phyloP scores from a whole-genome alignment of 2,888 invertebrate species.

The Brassicogethes aeneus region DNA sequence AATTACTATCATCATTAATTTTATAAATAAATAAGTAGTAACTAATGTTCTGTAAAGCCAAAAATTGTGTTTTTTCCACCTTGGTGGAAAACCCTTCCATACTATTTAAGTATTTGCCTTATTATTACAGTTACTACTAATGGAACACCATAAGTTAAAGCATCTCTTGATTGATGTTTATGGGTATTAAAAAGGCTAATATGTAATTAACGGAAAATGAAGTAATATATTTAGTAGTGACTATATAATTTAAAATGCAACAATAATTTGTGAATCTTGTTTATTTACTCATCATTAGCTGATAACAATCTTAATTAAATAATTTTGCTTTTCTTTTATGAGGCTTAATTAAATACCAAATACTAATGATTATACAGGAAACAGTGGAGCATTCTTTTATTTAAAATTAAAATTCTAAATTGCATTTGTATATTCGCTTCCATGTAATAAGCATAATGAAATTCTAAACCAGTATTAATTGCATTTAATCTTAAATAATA shows the following conservation, averaged over 20 bases:
- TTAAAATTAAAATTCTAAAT: too few species aligned
- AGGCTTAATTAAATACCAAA: neutral
- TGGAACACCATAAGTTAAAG: neutral
- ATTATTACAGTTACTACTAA: constrained; percentile 1
- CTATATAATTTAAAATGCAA: neutral
- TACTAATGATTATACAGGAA: neutral
- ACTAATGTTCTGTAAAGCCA: too few species aligned
- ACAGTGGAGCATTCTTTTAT: too few species aligned
- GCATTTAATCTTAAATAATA: too few species aligned
- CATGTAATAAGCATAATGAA: too few species aligned
- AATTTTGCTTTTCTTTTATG: neutral
- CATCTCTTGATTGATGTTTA: neutral
- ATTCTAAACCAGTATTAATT: too few species aligned
- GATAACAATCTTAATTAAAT: constrained; percentile 1
- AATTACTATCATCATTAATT: too few species aligned
- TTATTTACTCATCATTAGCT: neutral
- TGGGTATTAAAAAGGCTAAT: neutral
- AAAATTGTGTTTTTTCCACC: too few species aligned
- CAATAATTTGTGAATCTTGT: neutral
- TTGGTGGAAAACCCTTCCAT: neutral
- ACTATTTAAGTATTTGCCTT: constrained; percentile 5
- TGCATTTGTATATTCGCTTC: too few species aligned
- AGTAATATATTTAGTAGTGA: neutral
- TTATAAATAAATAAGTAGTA: too few species aligned
- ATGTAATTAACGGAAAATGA: neutral